Percentiles rank a stretch among this genome's conserved stretches.
Conservation (phyloP, 2,113 vertebrate genomes). For the Apodemus speciosus region DNA sequence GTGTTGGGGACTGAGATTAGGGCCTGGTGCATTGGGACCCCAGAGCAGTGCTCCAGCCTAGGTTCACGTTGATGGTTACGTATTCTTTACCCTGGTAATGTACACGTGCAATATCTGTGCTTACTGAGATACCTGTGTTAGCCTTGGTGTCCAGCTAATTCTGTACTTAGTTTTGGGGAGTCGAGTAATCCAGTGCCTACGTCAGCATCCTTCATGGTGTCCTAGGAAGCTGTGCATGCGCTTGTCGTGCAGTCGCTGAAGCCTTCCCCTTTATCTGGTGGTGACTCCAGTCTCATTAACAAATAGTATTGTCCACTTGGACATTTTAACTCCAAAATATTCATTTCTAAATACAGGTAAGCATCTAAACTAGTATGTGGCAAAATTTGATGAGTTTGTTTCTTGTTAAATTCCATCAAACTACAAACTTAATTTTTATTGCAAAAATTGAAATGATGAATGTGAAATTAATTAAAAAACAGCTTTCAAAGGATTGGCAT, state of each 20-base stretch:
- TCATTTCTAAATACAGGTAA: conserved; percentile 20
- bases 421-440: conserved; percentile 24
- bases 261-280: not conserved
- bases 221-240: not conserved
- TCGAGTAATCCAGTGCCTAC: not conserved
- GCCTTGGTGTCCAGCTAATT: not conserved
- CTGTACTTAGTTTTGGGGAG: not conserved
- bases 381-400: conserved; percentile 14
- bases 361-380: not conserved
- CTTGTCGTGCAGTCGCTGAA: not conserved
- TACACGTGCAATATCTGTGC: not conserved
- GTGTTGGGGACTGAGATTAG: not conserved
- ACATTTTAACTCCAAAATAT: conserved; percentile 33
- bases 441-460: conserved; percentile 17
- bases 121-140: not conserved
- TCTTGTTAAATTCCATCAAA: not conserved
- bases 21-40: not conserved
- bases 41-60: not conserved
- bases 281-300: not conserved
- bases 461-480: conserved; percentile 9
- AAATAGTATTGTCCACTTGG: not conserved
- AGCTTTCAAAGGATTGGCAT: not conserved
- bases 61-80: not conserved
- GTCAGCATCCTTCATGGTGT: conserved; percentile 10
- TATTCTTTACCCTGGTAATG: not conserved